Base-by-base conservation (phyloP, 1,140 invertebrate species). In the Antheraea mylitta region DNA sequence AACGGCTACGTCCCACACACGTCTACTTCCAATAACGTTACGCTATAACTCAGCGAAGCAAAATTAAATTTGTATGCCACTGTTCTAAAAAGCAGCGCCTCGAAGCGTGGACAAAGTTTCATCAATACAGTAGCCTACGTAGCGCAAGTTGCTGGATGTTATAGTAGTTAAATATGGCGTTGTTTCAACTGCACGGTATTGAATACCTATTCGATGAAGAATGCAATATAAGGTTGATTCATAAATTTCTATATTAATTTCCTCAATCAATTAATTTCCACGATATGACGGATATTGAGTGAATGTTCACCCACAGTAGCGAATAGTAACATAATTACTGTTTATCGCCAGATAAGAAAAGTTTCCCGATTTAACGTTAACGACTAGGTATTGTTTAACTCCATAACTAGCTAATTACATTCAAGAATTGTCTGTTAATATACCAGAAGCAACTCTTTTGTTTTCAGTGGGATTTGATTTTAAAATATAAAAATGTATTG, bases 31-130 rank as follows among this genome's bases (percentile, higher is more conserved):
- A 77, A 74, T 77, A 74, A 66, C 71, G 45, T 67, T 58, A 45
- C 36, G 69, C 66, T 67, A 71, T 73, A 77, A 75, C 69, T 77
- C 69, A 68, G 61, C 73, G 60, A 53, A 62, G 70, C 67, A 59
- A 70, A 69, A 77, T 77, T 77, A 74, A 77, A 77, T 75, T 77
- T 72, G 71, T 69, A 72, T 68, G 67, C 64, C 66, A 74, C 22
- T 66, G 58, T 63, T 75, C 73, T 70, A 69, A 69, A 75, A 74
- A 69, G 68, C 72, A 19, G 58, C 59, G 48, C 67, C 22, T 30
- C 19, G 58, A 62, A 69, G 22, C 60, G 38, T 61, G 58, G 64
- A 63, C 67, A 58, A 72, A 72, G 71, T 69, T 72, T 66, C 60
- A 37, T 66, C 64, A 69, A 66, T 69, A 64, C 60, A 22, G 58